Percentiles rank a stretch among this genome's conserved stretches.
These are phyloP conservation scores for Myotis myotis DNA, from an alignment of 2,797 vertebrate genomes.

Conservation along the genomic window DNA sequence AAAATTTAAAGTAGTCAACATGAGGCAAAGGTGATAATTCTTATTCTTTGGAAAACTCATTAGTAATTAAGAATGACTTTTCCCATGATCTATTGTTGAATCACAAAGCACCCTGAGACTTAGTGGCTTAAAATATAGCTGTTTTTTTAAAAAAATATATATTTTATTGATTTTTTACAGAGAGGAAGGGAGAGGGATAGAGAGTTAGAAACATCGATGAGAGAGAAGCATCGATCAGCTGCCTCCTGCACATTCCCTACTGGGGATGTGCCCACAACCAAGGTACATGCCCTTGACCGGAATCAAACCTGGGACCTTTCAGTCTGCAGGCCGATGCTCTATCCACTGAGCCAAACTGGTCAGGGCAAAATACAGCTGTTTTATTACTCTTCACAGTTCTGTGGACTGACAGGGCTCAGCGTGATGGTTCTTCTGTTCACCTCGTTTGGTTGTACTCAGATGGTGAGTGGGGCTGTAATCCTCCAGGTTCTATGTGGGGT, in stretches of 20 bases:
- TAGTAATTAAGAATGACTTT: background rate
- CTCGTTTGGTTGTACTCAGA: background rate
- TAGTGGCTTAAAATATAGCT: background rate
- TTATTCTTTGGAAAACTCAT: background rate
- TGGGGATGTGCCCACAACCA: too few relatives aligned
- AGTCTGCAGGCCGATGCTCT: too few relatives aligned
- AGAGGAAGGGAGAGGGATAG: too few relatives aligned
- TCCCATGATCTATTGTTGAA: background rate
- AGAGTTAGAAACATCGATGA: too few relatives aligned
- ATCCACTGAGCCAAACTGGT: too few relatives aligned
- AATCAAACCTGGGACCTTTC: too few relatives aligned
- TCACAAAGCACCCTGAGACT: background rate
- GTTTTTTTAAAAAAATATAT: too few relatives aligned
- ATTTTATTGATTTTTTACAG: too few relatives aligned
- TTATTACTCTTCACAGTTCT: background rate
- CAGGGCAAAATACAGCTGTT: background rate
- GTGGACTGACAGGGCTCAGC: background rate
- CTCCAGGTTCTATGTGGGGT: rapidly evolving
- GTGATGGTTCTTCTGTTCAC: rapidly evolving
- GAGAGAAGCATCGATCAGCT: too few relatives aligned
- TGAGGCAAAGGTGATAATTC: background rate
- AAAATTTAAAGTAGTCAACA: background rate
- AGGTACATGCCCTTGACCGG: too few relatives aligned
- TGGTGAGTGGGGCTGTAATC: rapidly evolving
- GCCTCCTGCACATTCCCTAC: too few relatives aligned